Base-by-base conservation (phyloP, 2,797 vertebrate species). In the Phrynocephalus forsythii region DNA sequence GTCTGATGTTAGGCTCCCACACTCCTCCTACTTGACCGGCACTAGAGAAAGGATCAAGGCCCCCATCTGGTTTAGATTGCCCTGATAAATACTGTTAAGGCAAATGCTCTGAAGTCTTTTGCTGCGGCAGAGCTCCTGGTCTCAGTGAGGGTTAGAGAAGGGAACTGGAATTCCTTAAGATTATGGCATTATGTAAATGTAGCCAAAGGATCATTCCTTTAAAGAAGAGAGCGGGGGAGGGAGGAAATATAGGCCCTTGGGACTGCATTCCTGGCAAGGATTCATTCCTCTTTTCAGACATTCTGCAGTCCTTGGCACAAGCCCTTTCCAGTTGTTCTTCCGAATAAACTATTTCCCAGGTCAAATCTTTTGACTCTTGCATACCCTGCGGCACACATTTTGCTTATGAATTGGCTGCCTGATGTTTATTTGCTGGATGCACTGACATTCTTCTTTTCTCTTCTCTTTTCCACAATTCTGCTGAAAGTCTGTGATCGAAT, bases 141-240 rank as follows among this genome's bases (percentile, higher is more conserved):
- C 93, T 95, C 86, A 0, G 1, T 48, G 38, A 38, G 68, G 82
- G 92, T 86, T 44, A 63, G 50, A 52, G 20, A 76, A 88, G 86
- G 87, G 86, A 92, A 90, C 87, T 94, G 89, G 92, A 93, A 94
- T 93, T 92, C 93, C 93, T 94, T 81, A 86, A 91, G 94, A 94
- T 95, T 93, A 94, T 94, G 93, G 93, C 38, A 91, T 95, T 95
- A 94, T 92, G 93, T 91, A 91, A 93, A 95, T 91, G 88, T 63
- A 95, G 92, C 92, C 87, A 92, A 92, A 7, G 86, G 93, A 93
- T 95, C 93, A 90, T 84, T 90, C 92, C 93, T 88, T 76, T 77
- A 83, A 86, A 82, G 76, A 84, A 87, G 91, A 92, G 83, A 91
- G 9, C 9, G 52, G 11, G 52, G 52, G 92, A 90, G 94, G 94